These are phyloP conservation scores for Drosophila nigrodunni DNA, from an alignment of 1,140 invertebrate genomes.

Conservation along the genomic window DNA sequence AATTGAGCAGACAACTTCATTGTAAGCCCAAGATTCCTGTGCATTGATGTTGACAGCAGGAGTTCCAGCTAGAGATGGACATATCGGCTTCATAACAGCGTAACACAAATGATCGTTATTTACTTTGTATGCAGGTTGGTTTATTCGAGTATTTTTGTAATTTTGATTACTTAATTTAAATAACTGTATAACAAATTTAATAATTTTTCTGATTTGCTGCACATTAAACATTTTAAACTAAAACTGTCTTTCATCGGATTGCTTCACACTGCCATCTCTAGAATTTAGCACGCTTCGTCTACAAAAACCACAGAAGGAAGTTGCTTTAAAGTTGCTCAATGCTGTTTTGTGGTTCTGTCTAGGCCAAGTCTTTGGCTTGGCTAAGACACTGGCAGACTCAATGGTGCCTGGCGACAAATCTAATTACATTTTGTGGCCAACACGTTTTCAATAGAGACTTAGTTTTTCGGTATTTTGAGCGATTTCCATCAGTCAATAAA, in stretches of 20 bases:
- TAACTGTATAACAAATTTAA: too few species aligned
- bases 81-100: background rate
- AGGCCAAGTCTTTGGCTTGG: constrained; percentile 14
- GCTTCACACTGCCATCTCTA: constrained; percentile 1
- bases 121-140: too few species aligned
- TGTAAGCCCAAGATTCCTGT: constrained; percentile 70
- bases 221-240: background rate
- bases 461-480: constrained; percentile 52
- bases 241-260: background rate
- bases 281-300: constrained; percentile 59
- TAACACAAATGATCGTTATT: background rate
- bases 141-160: too few species aligned
- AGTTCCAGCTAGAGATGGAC: constrained; percentile 40
- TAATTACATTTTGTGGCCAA: constrained; percentile 80
- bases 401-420: constrained; percentile 46
- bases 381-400: constrained; percentile 19
- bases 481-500: constrained; percentile 83
- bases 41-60: constrained; percentile 80
- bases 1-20: constrained; percentile 81
- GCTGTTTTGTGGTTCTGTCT: constrained; percentile 36
- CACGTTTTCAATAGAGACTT: constrained; percentile 45
- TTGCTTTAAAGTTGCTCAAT: constrained; percentile 9
- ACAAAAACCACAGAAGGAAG: constrained; percentile 48
- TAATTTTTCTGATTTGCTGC: too few species aligned
- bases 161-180: too few species aligned